phyloP scores from a whole-genome alignment of 2,113 vertebrate genomes.

The Protobothrops flavoviridis region DNA sequence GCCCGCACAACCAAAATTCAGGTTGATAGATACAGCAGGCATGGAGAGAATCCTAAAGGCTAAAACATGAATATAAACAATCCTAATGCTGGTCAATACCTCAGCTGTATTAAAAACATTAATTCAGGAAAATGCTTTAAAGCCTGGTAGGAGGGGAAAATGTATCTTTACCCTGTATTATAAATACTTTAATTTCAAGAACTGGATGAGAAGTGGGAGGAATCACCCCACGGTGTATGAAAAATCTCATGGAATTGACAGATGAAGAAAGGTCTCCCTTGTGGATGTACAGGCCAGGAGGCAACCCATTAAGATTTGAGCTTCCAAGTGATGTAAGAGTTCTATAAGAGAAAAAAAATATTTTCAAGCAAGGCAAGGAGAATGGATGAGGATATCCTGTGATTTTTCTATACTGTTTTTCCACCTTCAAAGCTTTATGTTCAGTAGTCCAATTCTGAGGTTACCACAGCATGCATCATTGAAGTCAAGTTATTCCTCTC shows the following conservation, averaged over 20 bases:
- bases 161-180: background rate
- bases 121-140: background rate
- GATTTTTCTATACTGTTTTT: background rate
- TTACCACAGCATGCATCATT: background rate
- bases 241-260: background rate
- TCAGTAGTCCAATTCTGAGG: background rate
- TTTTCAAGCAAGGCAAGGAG: background rate
- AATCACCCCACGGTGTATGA: background rate
- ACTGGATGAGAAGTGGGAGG: background rate
- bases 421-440: background rate
- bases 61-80: background rate
- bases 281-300: background rate
- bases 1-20: background rate
- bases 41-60: no score
- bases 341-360: background rate
- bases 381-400: background rate
- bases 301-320: no score
- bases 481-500: no score
- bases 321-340: background rate
- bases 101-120: background rate
- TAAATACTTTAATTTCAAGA: background rate
- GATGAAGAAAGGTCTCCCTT: background rate
- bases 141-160: background rate
- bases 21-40: background rate
- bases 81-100: background rate